Base-by-base conservation (phyloP, 1,140 invertebrate genomes). In the Eupristina koningsbergeri region DNA sequence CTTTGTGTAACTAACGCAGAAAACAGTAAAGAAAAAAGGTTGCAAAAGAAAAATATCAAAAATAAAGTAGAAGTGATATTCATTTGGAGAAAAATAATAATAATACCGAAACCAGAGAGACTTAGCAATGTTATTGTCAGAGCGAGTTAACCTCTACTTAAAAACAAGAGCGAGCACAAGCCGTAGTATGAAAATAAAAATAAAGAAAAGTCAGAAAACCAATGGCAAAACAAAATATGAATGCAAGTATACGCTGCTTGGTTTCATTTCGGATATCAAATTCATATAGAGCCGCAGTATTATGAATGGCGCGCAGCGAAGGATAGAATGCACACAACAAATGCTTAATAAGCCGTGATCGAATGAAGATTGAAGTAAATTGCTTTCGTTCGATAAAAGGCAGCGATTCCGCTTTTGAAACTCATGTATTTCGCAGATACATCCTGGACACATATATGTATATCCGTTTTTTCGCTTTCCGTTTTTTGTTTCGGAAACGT, bases 61-160 rank as follows among this genome's bases (percentile, higher is more conserved):
- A 19, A 50, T n/a, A 31, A 64, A 69, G 31, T n/a, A 29, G 50
- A 67, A 26, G 11, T 17, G 31, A 78, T 61, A 78, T 50, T 83
- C 81, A 77, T 77, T 83, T 83, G 45, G 74, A 9, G 39, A 63
- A 83, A 83, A 83, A 83, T 83, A 83, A 83, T 83, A 63, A n/a
- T n/a, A n/a, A n/a, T n/a, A 83, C 36, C 36, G 13, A 53, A 19
- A 64, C 22, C 17, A 41, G 26, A 22, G 41, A 29, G n/a, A 31
- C 47, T 34, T 47, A 19, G n/a, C 61, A 61, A 17, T 45, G 74
- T 71, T 83, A 47, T 45, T 71, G 71, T 83, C 78, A 83, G 69
- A 83, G 78, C 50, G 45, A 34, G 39, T 11, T 63, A 2, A 11
- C 2, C 39, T 78, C 41, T 15, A 13, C 73, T 67, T 34, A n/a